phyloP scores from a whole-genome alignment of 2,888 invertebrate species.

The Nomada fabriciana region DNA sequence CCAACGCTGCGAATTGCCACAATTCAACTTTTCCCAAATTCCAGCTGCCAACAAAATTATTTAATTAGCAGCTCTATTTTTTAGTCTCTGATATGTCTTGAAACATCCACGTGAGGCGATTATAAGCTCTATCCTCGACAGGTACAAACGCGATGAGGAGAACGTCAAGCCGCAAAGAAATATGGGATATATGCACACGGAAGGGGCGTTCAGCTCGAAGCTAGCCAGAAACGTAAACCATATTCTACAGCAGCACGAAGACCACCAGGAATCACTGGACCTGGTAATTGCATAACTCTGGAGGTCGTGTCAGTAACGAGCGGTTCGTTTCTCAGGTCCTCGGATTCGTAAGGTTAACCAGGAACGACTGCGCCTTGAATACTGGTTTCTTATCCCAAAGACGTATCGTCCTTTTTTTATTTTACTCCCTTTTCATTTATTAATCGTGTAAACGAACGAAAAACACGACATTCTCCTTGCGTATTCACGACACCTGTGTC shows the following conservation, averaged over 20 bases:
- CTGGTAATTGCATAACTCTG: constrained; percentile 68
- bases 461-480: constrained; percentile 7
- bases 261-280: constrained; percentile 56
- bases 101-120: not conserved
- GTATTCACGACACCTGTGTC: not conserved
- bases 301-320: constrained; percentile 66
- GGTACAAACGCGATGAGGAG: not conserved
- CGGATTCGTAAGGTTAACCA: constrained; percentile 44
- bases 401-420: not conserved
- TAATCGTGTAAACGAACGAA: not conserved
- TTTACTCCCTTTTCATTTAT: not conserved
- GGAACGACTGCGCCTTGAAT: constrained; percentile 3
- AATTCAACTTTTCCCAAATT: not conserved
- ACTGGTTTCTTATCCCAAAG: constrained; percentile 35
- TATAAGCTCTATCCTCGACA: constrained; percentile 5
- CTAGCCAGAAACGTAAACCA: constrained; percentile 24
- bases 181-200: constrained; percentile 61
- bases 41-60: not conserved
- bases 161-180: constrained; percentile 44
- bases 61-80: not conserved
- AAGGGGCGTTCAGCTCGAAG: constrained; percentile 47
- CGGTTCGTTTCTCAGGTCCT: constrained; percentile 54
- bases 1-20: not conserved
- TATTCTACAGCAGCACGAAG: constrained; percentile 34
- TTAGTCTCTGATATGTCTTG: not conserved